phyloP scores from a whole-genome alignment of 1,140 invertebrate species.

The Platyscapa corneri region DNA sequence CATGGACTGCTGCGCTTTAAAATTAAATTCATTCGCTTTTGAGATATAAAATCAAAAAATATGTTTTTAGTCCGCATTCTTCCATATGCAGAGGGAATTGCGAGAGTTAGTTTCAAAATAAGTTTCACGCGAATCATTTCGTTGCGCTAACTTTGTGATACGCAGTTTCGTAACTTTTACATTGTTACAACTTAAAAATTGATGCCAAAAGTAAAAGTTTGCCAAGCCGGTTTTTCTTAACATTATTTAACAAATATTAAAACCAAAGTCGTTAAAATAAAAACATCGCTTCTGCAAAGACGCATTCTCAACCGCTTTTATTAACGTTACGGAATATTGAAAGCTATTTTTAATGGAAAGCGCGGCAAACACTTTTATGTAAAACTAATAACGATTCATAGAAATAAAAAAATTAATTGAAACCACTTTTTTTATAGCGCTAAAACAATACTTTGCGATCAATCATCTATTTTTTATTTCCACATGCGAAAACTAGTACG shows the following conservation, averaged over 20 bases:
- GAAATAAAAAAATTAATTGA: slow-evolving; percentile 12
- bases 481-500: background rate
- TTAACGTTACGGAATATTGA: background rate
- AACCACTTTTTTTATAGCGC: background rate
- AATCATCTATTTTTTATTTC: slow-evolving; percentile 3
- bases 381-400: slow-evolving; percentile 8
- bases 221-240: background rate
- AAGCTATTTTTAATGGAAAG: background rate
- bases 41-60: too few species aligned
- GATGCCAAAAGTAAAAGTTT: background rate
- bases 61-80: slow-evolving; percentile 23
- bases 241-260: too few species aligned
- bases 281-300: background rate
- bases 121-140: slow-evolving; percentile 37
- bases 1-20: too few species aligned
- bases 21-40: too few species aligned
- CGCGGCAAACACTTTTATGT: background rate
- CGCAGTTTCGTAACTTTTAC: slow-evolving; percentile 18
- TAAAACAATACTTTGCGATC: background rate
- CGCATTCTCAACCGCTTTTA: background rate
- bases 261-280: background rate
- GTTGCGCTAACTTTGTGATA: background rate
- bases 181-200: slow-evolving; percentile 6
- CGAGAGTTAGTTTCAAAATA: slow-evolving; percentile 20
- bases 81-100: background rate